Conservation (phyloP, 1,140 invertebrate genomes). For the Diachasma alloeum region DNA sequence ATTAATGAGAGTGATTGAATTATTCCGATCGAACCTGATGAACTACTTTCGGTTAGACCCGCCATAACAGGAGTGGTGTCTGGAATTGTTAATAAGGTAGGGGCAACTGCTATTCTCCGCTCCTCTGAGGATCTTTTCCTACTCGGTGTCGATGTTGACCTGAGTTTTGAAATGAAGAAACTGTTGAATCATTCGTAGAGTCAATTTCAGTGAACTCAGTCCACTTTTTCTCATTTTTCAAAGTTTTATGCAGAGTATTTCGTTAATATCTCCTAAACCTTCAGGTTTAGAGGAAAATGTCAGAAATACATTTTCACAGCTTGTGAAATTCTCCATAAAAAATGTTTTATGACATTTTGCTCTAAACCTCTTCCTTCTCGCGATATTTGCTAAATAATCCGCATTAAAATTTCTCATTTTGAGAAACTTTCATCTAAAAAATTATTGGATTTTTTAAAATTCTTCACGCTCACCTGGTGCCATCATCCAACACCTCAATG, state of each 20-base stretch:
- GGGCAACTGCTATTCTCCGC: conserved; percentile 49
- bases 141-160: conserved; percentile 46
- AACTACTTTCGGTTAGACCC: conserved; percentile 70
- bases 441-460: no score
- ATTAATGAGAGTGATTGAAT: background rate
- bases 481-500: conserved; percentile 70
- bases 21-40: conserved; percentile 62
- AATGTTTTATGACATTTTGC: conserved; percentile 4
- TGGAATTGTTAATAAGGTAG: conserved; percentile 58
- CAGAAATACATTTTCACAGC: no score
- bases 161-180: conserved; percentile 28
- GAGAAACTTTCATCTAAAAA: no score
- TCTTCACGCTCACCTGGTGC: conserved; percentile 46
- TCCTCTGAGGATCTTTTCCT: conserved; percentile 63
- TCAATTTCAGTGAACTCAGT: background rate
- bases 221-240: no score
- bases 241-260: no score
- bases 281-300: no score
- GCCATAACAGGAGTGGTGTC: conserved; percentile 54
- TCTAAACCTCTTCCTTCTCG: background rate
- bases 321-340: conserved; percentile 13
- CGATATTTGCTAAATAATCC: no score
- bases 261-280: no score
- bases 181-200: conserved; percentile 17
- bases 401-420: no score